Evolutionary conservation across 2,113 vertebrate species (phyloP).

Genomic region (Pterocles burchelli): DNA sequence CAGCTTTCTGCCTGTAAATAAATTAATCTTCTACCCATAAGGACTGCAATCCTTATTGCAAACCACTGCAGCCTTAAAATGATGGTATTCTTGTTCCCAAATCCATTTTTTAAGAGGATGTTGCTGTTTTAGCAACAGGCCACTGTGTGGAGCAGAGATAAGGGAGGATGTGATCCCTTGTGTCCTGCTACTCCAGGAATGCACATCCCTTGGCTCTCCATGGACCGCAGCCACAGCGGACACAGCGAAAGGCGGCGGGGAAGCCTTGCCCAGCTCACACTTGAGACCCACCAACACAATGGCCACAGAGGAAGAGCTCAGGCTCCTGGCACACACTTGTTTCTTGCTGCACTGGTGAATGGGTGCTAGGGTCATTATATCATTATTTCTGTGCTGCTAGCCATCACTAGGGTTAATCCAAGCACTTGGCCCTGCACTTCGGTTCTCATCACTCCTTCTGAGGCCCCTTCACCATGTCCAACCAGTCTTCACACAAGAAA

Average conservation of each 20-base stretch:
- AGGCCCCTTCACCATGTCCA: background rate
- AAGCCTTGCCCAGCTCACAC: background rate
- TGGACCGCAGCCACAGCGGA: accelerated
- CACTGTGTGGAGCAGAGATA: background rate
- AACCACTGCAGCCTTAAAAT: background rate
- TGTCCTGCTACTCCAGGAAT: background rate
- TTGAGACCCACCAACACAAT: background rate
- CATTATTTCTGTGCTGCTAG: background rate
- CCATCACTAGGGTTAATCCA: background rate
- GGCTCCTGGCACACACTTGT: background rate
- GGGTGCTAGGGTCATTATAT: background rate
- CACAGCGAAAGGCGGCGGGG: background rate
- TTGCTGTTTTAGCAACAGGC: background rate
- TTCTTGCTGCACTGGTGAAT: background rate
- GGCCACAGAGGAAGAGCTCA: background rate
- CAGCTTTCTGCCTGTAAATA: background rate
- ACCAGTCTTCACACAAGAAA: background rate
- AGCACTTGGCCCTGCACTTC: background rate
- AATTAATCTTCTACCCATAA: background rate
- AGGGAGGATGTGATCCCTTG: background rate
- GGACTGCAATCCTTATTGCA: background rate
- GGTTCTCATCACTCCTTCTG: background rate
- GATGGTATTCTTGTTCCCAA: background rate
- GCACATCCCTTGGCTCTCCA: background rate
- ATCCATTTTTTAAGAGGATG: background rate